phyloP scores from a whole-genome alignment of 2,797 vertebrate genomes.

The Myripristis murdjan region DNA sequence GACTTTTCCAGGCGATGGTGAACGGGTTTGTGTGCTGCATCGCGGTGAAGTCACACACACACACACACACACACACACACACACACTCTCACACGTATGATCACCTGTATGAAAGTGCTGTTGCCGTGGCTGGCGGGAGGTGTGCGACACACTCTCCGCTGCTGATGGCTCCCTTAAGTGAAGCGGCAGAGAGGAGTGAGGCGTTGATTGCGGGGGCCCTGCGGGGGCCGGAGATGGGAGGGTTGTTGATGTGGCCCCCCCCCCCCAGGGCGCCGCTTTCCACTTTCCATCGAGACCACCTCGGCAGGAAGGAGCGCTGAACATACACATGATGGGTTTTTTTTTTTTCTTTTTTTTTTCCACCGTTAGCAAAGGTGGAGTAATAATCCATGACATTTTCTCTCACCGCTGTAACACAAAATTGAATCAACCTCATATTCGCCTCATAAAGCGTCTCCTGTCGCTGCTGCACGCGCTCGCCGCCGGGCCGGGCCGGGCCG shows the following conservation, averaged over 20 bases:
- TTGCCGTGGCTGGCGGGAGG: background rate
- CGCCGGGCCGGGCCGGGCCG: too few relatives aligned
- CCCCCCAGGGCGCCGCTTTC: slow-evolving; percentile 7
- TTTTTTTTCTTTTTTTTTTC: too few relatives aligned
- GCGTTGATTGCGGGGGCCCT: slow-evolving; percentile 22
- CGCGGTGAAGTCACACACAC: background rate
- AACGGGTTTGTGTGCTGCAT: too few relatives aligned
- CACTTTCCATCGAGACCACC: slow-evolving; percentile 10
- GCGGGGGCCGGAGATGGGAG: slow-evolving; percentile 38
- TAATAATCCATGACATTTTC: slow-evolving; percentile 17
- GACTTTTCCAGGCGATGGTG: too few relatives aligned
- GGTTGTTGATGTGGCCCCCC: slow-evolving; percentile 41
- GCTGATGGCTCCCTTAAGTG: slow-evolving; percentile 15
- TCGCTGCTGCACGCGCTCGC: too few relatives aligned
- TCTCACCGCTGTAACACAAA: background rate
- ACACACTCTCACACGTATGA: background rate
- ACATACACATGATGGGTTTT: too few relatives aligned
- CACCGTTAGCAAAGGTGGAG: background rate
- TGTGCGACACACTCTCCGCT: slow-evolving; percentile 1
- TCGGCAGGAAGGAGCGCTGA: slow-evolving; percentile 29
- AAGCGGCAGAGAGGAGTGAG: slow-evolving; percentile 11
- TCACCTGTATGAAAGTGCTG: background rate
- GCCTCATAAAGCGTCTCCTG: too few relatives aligned
- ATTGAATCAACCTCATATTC: too few relatives aligned
- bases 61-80: background rate